A percentile compares a stretch with the other conserved stretches of the same genome.
Evolutionary conservation across 2,797 vertebrate genomes (phyloP).

Genomic region (Fringilla coelebs): DNA sequence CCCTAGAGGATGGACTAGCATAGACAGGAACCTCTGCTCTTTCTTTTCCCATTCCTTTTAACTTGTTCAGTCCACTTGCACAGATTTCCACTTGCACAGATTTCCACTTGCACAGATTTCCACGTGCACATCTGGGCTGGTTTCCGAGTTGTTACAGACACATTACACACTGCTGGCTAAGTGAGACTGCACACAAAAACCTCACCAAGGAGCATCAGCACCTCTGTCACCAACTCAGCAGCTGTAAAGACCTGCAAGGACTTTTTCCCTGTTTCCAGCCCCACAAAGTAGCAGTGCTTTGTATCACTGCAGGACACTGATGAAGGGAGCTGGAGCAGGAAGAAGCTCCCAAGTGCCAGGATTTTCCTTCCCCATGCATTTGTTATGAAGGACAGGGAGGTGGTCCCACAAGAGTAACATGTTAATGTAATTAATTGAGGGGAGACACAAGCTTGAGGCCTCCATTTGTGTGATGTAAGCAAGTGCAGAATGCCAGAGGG

Average conservation of each 20-base stretch:
- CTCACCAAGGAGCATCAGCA: not conserved
- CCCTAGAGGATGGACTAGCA: not conserved
- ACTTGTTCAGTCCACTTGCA: not conserved
- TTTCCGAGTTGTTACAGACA: not conserved
- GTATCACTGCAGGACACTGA: not conserved
- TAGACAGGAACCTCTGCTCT: not conserved
- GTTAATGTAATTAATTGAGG: not conserved
- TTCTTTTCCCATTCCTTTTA: not conserved
- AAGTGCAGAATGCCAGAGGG: not conserved
- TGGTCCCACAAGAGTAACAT: not conserved
- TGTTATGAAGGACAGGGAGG: not conserved
- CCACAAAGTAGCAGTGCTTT: not conserved
- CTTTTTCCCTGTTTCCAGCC: not conserved
- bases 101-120: not conserved
- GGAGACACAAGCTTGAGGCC: not conserved
- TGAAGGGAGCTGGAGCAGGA: not conserved
- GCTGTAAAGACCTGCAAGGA: not conserved
- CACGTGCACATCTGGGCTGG: accelerated
- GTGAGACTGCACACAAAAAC: not conserved
- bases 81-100: not conserved
- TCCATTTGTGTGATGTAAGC: not conserved
- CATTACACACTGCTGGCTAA: accelerated
- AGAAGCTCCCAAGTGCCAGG: not conserved
- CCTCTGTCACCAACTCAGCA: not conserved
- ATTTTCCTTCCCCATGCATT: not conserved